Conservation (phyloP, 1,140 invertebrate species). For the Drosophila sturtevanti region DNA sequence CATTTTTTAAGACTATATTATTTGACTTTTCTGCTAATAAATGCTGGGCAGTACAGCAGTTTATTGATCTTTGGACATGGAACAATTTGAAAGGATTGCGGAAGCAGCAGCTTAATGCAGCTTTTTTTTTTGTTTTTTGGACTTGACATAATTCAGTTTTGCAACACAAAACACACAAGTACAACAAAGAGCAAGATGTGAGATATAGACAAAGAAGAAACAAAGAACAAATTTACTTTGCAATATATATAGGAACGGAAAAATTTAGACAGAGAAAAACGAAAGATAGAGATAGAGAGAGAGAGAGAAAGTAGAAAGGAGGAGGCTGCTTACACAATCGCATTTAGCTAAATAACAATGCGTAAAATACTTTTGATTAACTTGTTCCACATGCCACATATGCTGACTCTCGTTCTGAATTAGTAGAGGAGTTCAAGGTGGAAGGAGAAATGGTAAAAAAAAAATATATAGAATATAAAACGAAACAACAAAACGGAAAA, state of each 20-base stretch:
- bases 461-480: conserved; percentile 16
- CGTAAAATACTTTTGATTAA: conserved; percentile 75
- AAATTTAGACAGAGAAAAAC: background rate
- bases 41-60: conserved; percentile 6
- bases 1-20: background rate
- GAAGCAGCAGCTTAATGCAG: conserved; percentile 13
- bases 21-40: background rate
- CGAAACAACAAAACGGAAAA: conserved; percentile 40
- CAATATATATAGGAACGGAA: conserved; percentile 2
- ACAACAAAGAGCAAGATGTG: conserved; percentile 10
- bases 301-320: conserved; percentile 30
- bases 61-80: conserved; percentile 18
- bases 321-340: conserved; percentile 80
- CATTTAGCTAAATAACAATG: conserved; percentile 82
- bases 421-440: conserved; percentile 23
- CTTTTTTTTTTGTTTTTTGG: conserved; percentile 15
- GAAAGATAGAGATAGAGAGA: conserved; percentile 21
- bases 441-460: conserved; percentile 34
- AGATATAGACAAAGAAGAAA: conserved; percentile 20
- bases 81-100: conserved; percentile 15
- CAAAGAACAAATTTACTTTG: conserved; percentile 22
- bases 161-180: conserved; percentile 15
- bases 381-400: conserved; percentile 75
- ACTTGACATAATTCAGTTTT: conserved; percentile 9
- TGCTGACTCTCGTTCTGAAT: conserved; percentile 51